These are phyloP conservation scores for Dendrolimus pini DNA, from an alignment of 2,888 invertebrate genomes.

Conservation along the genomic window DNA sequence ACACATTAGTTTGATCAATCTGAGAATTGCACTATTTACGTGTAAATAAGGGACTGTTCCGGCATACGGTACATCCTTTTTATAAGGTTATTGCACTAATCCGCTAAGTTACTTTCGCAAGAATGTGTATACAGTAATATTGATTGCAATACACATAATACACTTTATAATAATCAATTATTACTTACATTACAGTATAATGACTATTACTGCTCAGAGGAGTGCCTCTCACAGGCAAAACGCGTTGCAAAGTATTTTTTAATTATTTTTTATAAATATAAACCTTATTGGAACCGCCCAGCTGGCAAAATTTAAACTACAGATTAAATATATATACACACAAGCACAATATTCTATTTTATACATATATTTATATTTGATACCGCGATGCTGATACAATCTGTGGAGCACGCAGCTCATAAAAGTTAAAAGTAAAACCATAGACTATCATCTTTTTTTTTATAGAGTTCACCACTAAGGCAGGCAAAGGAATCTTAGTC, in stretches of 20 bases:
- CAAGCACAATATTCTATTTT: too few species aligned
- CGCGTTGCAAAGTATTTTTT: background rate
- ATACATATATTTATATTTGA: too few species aligned
- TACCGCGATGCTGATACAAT: too few species aligned
- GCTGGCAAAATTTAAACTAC: conserved; percentile 52
- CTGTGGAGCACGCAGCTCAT: too few species aligned
- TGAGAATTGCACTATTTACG: conserved; percentile 1
- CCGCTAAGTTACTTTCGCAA: conserved; percentile 36
- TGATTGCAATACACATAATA: conserved; percentile 32
- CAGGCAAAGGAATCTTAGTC: too few species aligned
- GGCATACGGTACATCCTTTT: conserved; percentile 11
- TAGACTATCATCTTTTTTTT: too few species aligned
- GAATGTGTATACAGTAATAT: conserved; percentile 30
- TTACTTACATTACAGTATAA: conserved; percentile 20
- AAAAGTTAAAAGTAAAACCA: too few species aligned
- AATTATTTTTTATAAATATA: conserved; percentile 18
- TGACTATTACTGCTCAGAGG: background rate
- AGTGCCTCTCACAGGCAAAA: conserved; percentile 1
- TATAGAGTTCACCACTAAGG: too few species aligned
- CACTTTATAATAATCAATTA: background rate
- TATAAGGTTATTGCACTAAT: conserved; percentile 29
- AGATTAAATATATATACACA: conserved; percentile 13
- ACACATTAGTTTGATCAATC: background rate
- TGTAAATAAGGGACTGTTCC: conserved; percentile 9
- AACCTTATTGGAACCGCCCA: conserved; percentile 57